Percentiles rank a stretch among this genome's conserved stretches.
Evolutionary conservation across 2,113 vertebrate species (phyloP).

Genomic region (Ornithorhynchus anatinus): DNA sequence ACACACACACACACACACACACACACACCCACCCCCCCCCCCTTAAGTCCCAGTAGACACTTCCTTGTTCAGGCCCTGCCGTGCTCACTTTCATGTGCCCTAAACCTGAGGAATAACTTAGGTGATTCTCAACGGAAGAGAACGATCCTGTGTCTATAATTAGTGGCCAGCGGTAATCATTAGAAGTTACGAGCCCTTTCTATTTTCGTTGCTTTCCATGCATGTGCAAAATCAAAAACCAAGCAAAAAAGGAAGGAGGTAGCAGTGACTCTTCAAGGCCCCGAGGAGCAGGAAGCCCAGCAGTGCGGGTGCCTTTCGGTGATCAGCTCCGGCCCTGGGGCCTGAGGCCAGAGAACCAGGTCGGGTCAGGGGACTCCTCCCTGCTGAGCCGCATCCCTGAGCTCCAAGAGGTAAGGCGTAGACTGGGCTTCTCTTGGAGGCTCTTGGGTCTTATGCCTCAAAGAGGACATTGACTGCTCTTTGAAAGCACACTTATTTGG

Average conservation of each 20-base stretch:
- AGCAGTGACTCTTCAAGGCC: neutral
- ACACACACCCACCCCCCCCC: too few relatives aligned
- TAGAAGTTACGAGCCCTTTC: neutral
- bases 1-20: too few relatives aligned
- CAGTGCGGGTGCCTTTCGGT: neutral
- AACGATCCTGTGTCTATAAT: neutral
- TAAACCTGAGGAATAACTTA: neutral
- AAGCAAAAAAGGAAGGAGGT: neutral
- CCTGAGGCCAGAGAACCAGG: neutral
- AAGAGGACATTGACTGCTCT: neutral
- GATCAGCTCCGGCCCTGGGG: neutral
- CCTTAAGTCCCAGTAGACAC: too few relatives aligned
- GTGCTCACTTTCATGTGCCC: too few relatives aligned
- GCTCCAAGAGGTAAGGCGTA: neutral
- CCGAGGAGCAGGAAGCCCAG: neutral
- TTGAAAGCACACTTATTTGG: neutral
- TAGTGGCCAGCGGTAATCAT: neutral
- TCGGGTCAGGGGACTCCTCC: neutral
- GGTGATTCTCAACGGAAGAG: neutral
- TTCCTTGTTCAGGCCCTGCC: too few relatives aligned
- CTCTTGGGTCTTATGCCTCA: conserved; percentile 2
- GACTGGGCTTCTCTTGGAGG: neutral
- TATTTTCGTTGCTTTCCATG: neutral
- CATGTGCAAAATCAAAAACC: neutral
- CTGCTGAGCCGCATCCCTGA: conserved; percentile 15